Evolutionary conservation across 2,888 invertebrate species (phyloP), one percentile per base, ranked within the genome.

Genomic region (Himalopsyche japonica): DNA sequence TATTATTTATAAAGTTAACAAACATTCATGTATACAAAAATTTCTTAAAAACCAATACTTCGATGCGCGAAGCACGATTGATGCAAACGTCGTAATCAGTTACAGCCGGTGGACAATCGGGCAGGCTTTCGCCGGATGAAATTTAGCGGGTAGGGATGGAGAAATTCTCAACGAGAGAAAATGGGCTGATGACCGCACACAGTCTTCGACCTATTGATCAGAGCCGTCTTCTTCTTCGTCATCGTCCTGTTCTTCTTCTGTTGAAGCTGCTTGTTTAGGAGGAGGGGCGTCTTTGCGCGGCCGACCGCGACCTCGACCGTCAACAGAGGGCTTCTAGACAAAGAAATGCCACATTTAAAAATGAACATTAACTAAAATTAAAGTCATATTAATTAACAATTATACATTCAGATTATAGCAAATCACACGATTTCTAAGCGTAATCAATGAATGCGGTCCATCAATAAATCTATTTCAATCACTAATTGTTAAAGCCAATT

Each of bases 171-270:
- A 70, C 70, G 30, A 70, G 48, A 47, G 32, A 37, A 34, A 32
- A 79, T 34, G 47, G n/a, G n/a, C 34, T 32, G 70, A 70, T 27
- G 70, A 57, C 57, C 18, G 32, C 34, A 20, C 27, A 79, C 43
- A 37, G 48, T 48, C 34, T 3, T 24, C 43, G 43, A 30, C 89
- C 91, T 92, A 92, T 90, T 92, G 91, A 89, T 92, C 92, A 88
- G 92, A 92, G 88, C 91, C 92, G 12, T 87, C 87, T 4, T 92
- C 92, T 34, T 92, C 92, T 70, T 92, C 92, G 86, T 93, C 92
- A 77, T 92, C 92, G 83, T 92, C 92, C 88, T 93, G 92, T 87
- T 93, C 92, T 87, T 92, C 92, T 83, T 91, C 89, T 57, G 92
- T 91, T 49, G 91, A 91, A 18, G 91, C 92, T 88, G 92, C 92